Conservation (phyloP, 2,113 vertebrate genomes). For the Myotis davidii region DNA sequence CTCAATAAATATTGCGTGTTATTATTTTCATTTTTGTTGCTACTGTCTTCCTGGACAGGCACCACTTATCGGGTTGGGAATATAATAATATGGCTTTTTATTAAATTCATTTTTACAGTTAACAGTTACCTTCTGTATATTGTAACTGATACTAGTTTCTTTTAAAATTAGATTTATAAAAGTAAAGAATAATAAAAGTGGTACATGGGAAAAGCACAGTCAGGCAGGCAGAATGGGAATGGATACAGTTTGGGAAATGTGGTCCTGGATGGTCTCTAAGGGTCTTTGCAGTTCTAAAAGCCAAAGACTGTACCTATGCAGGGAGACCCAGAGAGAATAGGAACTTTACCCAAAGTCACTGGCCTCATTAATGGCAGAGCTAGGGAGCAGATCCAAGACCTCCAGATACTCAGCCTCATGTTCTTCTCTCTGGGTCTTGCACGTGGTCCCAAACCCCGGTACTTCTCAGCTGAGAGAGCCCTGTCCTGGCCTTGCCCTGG, state of each 20-base stretch:
- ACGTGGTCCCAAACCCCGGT: conserved; percentile 44
- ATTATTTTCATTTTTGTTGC: conserved; percentile 14
- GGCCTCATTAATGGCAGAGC: conserved; percentile 72
- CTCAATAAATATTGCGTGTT: neutral
- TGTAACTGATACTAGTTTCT: neutral
- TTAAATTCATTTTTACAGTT: conserved; percentile 38
- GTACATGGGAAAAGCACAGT: neutral
- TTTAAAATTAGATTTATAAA: conserved; percentile 34
- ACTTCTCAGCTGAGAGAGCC: conserved; percentile 47
- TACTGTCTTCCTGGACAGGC: neutral
- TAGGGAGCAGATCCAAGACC: conserved; percentile 60
- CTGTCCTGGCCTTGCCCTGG: neutral
- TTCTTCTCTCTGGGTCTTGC: conserved; percentile 56
- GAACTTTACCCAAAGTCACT: conserved; percentile 68
- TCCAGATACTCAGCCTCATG: conserved; percentile 57
- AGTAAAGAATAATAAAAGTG: neutral
- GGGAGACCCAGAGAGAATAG: neutral
- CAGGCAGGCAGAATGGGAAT: neutral
- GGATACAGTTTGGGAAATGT: neutral
- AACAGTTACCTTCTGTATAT: conserved; percentile 2
- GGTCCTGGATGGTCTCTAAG: neutral
- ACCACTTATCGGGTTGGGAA: neutral
- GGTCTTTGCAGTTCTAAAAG: conserved; percentile 43
- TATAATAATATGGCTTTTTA: conserved; percentile 17
- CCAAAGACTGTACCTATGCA: conserved; percentile 29